These are phyloP conservation scores for Ophiodon elongatus DNA, from an alignment of 2,113 vertebrate species.

Conservation along the genomic window DNA sequence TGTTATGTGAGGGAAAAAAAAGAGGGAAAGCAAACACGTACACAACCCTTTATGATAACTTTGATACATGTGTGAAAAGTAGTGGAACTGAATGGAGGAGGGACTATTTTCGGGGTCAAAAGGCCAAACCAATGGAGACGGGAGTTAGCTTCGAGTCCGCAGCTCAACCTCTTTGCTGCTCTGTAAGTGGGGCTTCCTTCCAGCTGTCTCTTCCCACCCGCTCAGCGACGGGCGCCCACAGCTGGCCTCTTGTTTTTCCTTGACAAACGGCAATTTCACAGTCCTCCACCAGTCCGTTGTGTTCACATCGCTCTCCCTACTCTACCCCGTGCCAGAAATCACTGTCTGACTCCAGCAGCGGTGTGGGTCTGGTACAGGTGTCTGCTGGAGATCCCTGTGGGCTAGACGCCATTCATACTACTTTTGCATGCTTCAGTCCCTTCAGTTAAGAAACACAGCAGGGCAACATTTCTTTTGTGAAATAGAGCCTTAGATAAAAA, in stretches of 20 bases:
- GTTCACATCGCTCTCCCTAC: slow-evolving; percentile 73
- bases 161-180: slow-evolving; percentile 66
- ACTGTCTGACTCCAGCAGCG: slow-evolving; percentile 66
- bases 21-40: slow-evolving; percentile 23
- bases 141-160: slow-evolving; percentile 45
- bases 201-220: slow-evolving; percentile 87
- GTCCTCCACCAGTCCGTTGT: slow-evolving; percentile 71
- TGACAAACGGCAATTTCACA: slow-evolving; percentile 85
- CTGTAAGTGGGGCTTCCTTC: slow-evolving; percentile 88
- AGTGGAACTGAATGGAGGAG: slow-evolving; percentile 31
- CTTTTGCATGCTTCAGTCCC: slow-evolving; percentile 50
- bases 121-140: slow-evolving; percentile 72
- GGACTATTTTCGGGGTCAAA: slow-evolving; percentile 59
- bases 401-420: slow-evolving; percentile 65
- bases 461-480: background rate
- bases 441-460: background rate
- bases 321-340: slow-evolving; percentile 67
- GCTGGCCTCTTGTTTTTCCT: slow-evolving; percentile 85
- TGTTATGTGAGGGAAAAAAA: slow-evolving; percentile 1
- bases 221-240: slow-evolving; percentile 82
- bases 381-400: slow-evolving; percentile 71
- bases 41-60: slow-evolving; percentile 50
- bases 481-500: background rate
- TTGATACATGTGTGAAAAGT: slow-evolving; percentile 57
- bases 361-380: slow-evolving; percentile 73